Evolutionary conservation across 2,113 vertebrate species (phyloP), one percentile per base, ranked within the genome.

Genomic region (Lycaon pictus): DNA sequence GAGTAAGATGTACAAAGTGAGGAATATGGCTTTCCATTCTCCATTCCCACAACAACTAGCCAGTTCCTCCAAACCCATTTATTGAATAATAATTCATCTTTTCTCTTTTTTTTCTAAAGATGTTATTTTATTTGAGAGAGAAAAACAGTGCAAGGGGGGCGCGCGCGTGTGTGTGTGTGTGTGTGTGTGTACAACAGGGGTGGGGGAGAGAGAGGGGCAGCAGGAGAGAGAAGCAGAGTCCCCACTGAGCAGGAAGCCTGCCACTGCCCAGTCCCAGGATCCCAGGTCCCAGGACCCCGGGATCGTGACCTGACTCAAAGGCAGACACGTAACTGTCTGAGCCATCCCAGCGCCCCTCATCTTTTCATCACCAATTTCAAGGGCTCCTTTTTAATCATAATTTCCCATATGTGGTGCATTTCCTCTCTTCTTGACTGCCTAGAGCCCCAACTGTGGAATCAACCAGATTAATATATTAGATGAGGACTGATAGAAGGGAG

Each of bases 11-110:
- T 10, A 69, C 55, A 15, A 58, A 77, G 4, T 90, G 65, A 92
- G 11, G 11, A 89, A 29, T 74, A 76, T 22, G 74, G 16, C 17
- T 92, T 81, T 88, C 56, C 5, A 25, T 11, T 55, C 23, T 82
- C n/a, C 13, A 60, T 22, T 76, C 58, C 22, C 32, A 74, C 29
- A 85, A 5, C 72, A 29, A 85, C 11, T 56, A 76, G 25, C 55
- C n/a, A 74, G 35, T 55, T 95, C 67, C 55, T 97, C 37, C 48
- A 90, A 77, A 92, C 71, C 7, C 60, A 72, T 93, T 92, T 86
- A 76, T 76, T 62, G 25, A 95, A 93, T 90, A 95, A 91, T 90
- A 89, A n/a, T 55, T 89, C 10, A 32, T 62, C 60, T 69, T 92
- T 92, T 84, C 55, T 84, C 32, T 69, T 60, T 60, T 60, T 60